These are phyloP conservation scores for Corella eumyota DNA, from an alignment of 23 tunicate species.

Conservation along the genomic window DNA sequence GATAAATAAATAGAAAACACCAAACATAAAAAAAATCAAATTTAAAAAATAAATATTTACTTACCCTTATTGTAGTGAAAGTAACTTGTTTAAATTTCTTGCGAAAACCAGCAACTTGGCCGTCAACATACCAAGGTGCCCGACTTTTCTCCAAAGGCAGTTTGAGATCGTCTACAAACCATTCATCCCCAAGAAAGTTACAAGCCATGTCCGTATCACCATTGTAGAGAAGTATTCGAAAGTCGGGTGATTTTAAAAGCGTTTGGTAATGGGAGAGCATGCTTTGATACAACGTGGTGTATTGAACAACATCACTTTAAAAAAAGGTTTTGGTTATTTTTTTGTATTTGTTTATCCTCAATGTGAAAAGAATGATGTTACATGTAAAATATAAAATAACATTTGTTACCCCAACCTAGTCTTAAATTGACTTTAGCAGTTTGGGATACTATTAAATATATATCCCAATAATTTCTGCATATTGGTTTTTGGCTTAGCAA, in stretches of 20 bases:
- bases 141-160: constrained; percentile 1
- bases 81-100: background rate
- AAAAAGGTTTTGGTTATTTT: background rate
- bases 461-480: no score
- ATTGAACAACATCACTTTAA: constrained; percentile 5
- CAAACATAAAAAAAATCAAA: no score
- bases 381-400: no score
- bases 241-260: background rate
- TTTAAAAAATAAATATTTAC: no score
- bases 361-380: no score
- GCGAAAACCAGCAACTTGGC: constrained; percentile 31
- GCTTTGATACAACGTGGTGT: constrained; percentile 2
- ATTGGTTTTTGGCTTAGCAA: no score
- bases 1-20: no score
- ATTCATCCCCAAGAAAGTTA: constrained; percentile 50
- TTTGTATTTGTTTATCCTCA: no score
- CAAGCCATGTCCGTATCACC: constrained; percentile 48
- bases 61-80: constrained; percentile 22
- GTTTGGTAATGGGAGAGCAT: constrained; percentile 15
- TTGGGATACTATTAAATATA: no score
- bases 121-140: constrained; percentile 24
- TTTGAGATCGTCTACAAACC: constrained; percentile 36
- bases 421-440: no score
- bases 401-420: no score
- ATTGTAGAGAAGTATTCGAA: constrained; percentile 24